Evolutionary conservation across 2,888 invertebrate species (phyloP).

Genomic region (Petrolisthes manimaculis): DNA sequence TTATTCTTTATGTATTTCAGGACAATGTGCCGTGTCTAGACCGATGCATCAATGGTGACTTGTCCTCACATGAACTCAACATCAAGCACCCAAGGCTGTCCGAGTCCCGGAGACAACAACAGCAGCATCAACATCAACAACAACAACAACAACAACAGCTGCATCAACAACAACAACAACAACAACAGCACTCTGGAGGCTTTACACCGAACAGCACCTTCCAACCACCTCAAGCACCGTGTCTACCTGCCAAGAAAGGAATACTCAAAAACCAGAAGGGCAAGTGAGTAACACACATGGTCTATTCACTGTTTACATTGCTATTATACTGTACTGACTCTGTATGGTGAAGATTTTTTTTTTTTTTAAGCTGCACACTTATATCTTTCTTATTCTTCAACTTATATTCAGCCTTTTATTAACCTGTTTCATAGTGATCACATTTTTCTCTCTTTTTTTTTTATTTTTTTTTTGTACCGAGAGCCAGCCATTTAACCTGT

Average conservation of each 20-base stretch:
- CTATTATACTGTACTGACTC: too few relatives aligned
- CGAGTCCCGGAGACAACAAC: slow-evolving; percentile 36
- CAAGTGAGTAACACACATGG: slow-evolving; percentile 38
- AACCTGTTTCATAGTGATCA: not conserved
- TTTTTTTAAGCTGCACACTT: too few relatives aligned
- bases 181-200: not conserved
- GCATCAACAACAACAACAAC: slow-evolving; percentile 11
- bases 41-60: slow-evolving; percentile 53
- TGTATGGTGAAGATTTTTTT: too few relatives aligned
- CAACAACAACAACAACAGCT: not conserved
- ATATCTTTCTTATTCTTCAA: too few relatives aligned
- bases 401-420: not conserved
- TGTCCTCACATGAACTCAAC: slow-evolving; percentile 40
- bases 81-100: slow-evolving; percentile 38
- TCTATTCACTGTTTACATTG: too few relatives aligned
- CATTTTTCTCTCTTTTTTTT: not conserved
- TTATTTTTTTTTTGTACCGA: not conserved
- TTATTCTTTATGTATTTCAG: not conserved
- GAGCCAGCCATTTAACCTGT: too few relatives aligned
- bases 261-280: slow-evolving; percentile 55
- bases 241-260: slow-evolving; percentile 53
- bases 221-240: slow-evolving; percentile 34
- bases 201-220: not conserved
- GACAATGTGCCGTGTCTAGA: not conserved
- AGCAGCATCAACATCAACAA: not conserved